Conservation (phyloP, 2,888 invertebrate genomes). For the Baronia brevicornis region DNA sequence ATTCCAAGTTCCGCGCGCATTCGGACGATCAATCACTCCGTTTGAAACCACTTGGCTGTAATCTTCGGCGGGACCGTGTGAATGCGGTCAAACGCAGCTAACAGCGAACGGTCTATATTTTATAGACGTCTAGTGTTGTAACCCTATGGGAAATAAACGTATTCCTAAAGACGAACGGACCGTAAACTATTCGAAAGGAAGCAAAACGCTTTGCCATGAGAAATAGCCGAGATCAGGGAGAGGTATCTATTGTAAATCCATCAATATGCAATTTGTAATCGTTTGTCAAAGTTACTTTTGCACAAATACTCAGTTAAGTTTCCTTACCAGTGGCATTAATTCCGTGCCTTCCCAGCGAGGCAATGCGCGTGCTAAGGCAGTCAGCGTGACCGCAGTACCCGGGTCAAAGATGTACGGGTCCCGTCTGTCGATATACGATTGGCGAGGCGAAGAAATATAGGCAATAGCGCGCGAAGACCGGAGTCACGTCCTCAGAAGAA, state of each 20-base stretch:
- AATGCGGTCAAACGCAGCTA: slow-evolving; percentile 55
- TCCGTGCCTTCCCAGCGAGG: slow-evolving; percentile 20
- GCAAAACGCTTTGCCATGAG: slow-evolving; percentile 8
- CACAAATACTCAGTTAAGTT: slow-evolving; percentile 6
- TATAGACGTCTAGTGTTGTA: slow-evolving; percentile 49
- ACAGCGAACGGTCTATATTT: slow-evolving; percentile 48
- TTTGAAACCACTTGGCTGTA: slow-evolving; percentile 52
- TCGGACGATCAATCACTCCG: slow-evolving; percentile 61
- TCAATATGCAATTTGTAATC: slow-evolving; percentile 24
- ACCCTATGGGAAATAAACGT: slow-evolving; percentile 43
- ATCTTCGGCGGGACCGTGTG: slow-evolving; percentile 59
- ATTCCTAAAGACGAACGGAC: slow-evolving; percentile 25
- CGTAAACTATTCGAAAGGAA: slow-evolving; percentile 11
- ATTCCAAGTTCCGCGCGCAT: slow-evolving; percentile 38
- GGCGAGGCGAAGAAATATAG: slow-evolving; percentile 40
- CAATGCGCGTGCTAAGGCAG: slow-evolving; percentile 33
- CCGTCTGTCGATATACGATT: slow-evolving; percentile 40
- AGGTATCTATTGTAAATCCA: slow-evolving; percentile 17
- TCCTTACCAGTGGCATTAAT: slow-evolving; percentile 22
- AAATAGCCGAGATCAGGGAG: too few relatives aligned
- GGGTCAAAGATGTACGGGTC: slow-evolving; percentile 34
- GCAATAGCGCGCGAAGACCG: slow-evolving; percentile 29
- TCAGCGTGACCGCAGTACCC: slow-evolving; percentile 32
- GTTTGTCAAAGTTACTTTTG: slow-evolving; percentile 22
- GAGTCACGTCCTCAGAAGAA: slow-evolving; percentile 52